Base-by-base conservation (phyloP, 2,888 invertebrate species). In the Flexamia atlantica region DNA sequence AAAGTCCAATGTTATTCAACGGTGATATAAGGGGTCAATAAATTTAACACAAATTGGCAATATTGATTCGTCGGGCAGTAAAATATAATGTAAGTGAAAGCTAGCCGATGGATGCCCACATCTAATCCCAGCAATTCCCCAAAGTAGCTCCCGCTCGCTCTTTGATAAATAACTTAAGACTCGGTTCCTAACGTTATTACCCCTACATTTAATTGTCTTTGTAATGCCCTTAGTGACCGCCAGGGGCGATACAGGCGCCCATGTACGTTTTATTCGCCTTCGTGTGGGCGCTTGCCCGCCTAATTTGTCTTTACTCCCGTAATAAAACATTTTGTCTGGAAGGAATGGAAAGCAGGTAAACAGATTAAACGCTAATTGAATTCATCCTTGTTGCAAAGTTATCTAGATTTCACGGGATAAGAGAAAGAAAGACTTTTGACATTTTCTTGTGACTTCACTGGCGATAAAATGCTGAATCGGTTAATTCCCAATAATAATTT, bases 111-210 rank as follows among this genome's bases (percentile, higher is more conserved):
- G 79, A 20, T 50, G 50, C 79, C 79, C 79, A 50, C 79, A 32
- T 57, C 57, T 79, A 79, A 79, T 79, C 79, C 79, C 12, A 9
- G 79, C 50, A 79, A 79, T 79, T 79, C 79, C 79, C 79, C 79
- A 25, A 79, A 79, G 79, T 79, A 79, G 79, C 79, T 46, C 50
- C 14, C 57, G 32, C 20, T 40, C 23, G 42, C 79, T 57, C 57
- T 57, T 79, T 79, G 79, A 79, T 79, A 79, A 79, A 79, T 79
- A 79, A 79, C 79, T 79, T 79, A 79, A 79, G 79, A 79, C 79
- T 79, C 23, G 32, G 32, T 36, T 79, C 79, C 79, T 79, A 79
- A 79, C 79, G 57, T 79, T 79, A 79, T 79, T 79, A 79, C 79
- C 32, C 57, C 53, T 79, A 79, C 79, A 79, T 79, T 79, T 79